phyloP scores from a whole-genome alignment of 2,888 invertebrate species.

The Eilema caniola region DNA sequence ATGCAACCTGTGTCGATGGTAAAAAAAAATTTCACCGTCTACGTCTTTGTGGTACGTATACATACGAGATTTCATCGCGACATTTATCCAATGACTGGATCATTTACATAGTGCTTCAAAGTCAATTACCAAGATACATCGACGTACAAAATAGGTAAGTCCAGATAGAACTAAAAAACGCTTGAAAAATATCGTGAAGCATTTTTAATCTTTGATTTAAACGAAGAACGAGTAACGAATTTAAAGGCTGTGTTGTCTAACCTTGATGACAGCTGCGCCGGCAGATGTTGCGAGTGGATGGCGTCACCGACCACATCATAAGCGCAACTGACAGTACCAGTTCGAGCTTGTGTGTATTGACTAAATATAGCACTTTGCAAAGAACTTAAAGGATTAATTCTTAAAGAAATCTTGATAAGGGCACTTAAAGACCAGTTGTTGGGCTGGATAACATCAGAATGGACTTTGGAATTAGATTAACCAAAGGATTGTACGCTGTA shows the following conservation, averaged over 20 bases:
- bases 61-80: too few species aligned
- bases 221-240: conserved; percentile 32
- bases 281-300: conserved; percentile 64
- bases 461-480: neutral
- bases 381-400: conserved; percentile 18
- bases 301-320: conserved; percentile 57
- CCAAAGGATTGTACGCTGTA: neutral
- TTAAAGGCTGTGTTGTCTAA: conserved; percentile 52
- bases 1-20: too few species aligned
- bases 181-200: neutral
- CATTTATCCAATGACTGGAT: too few species aligned
- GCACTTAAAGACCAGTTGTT: neutral
- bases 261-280: conserved; percentile 65
- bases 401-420: conserved; percentile 6
- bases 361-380: conserved; percentile 16
- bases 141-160: neutral
- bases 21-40: too few species aligned
- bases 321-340: conserved; percentile 38
- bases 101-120: neutral
- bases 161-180: neutral
- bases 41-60: too few species aligned
- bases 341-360: conserved; percentile 27
- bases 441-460: neutral
- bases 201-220: conserved; percentile 36
- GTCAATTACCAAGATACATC: neutral